Evolutionary conservation across 1,140 invertebrate genomes (phyloP).

Genomic region (Zaprionus inermis): DNA sequence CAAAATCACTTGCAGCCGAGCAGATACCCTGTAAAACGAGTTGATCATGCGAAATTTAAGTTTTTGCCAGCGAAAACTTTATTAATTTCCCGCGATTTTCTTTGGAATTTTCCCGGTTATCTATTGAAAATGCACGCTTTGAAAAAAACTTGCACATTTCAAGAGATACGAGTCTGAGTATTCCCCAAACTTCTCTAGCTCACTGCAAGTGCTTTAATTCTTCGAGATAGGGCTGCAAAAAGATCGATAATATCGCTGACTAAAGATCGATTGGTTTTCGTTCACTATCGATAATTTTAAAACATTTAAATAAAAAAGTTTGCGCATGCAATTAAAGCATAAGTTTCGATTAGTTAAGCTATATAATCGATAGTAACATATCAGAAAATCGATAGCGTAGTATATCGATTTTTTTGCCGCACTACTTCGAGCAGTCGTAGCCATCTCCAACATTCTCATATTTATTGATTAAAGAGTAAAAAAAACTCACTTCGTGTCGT

Average conservation of each 20-base stretch:
- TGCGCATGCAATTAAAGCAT: too few relatives aligned
- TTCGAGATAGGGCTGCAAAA: too few relatives aligned
- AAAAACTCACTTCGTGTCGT: conserved; percentile 10
- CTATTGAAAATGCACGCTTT: conserved; percentile 36
- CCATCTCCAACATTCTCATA: conserved; percentile 15
- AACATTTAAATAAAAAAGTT: too few relatives aligned
- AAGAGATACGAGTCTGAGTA: not conserved
- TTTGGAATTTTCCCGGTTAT: not conserved
- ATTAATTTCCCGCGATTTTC: not conserved
- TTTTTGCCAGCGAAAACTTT: conserved; percentile 43
- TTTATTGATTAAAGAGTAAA: conserved; percentile 52
- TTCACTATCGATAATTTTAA: too few relatives aligned
- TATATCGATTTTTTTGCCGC: too few relatives aligned
- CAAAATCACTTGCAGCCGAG: not conserved
- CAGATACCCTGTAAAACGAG: not conserved
- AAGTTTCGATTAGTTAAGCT: too few relatives aligned
- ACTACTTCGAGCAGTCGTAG: conserved; percentile 29
- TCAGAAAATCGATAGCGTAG: too few relatives aligned
- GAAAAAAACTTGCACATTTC: conserved; percentile 27
- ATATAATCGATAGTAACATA: too few relatives aligned
- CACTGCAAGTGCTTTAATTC: conserved; percentile 33
- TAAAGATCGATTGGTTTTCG: too few relatives aligned
- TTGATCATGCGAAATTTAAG: conserved; percentile 33
- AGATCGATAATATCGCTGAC: too few relatives aligned
- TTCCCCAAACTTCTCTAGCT: not conserved